These are phyloP conservation scores for Theropithecus gelada DNA, from an alignment of 2,113 vertebrate species.

Conservation along the genomic window DNA sequence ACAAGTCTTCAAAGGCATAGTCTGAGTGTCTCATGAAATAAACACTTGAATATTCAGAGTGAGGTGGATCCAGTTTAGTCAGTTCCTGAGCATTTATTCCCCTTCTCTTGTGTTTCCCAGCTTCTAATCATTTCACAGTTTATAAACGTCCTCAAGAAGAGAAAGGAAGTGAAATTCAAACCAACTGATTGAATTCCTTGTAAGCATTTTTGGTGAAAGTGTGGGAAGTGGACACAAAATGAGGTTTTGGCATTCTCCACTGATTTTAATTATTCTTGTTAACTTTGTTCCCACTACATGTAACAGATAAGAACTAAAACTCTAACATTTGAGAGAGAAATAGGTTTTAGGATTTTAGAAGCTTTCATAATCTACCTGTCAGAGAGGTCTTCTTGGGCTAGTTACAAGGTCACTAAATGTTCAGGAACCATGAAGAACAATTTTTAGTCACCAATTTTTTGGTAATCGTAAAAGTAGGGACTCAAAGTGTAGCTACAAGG, in stretches of 20 bases:
- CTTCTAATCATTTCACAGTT: constrained; percentile 60
- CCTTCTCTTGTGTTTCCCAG: constrained; percentile 29
- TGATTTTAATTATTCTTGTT: constrained; percentile 47
- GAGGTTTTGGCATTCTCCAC: neutral
- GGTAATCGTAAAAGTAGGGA: constrained; percentile 31
- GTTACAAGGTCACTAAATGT: constrained; percentile 16
- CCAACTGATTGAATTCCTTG: constrained; percentile 23
- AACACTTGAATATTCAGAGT: constrained; percentile 41
- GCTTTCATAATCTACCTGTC: neutral
- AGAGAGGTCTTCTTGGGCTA: constrained; percentile 5
- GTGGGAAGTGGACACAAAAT: constrained; percentile 32
- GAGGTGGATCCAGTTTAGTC: constrained; percentile 20
- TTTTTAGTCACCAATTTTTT: constrained; percentile 38
- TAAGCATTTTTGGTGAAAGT: constrained; percentile 52
- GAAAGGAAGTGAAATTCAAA: constrained; percentile 62
- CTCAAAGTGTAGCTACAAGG: constrained; percentile 33
- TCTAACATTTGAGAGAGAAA: constrained; percentile 16
- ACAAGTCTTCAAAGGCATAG: constrained; percentile 8
- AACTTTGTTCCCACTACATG: constrained; percentile 1
- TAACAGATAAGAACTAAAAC: constrained; percentile 42
- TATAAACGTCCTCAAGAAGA: constrained; percentile 42
- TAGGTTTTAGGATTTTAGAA: neutral
- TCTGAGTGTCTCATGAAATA: constrained; percentile 39
- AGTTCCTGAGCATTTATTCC: constrained; percentile 12
- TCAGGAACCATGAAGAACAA: constrained; percentile 49